Evolutionary conservation across 1,140 invertebrate species (phyloP), one percentile per base, ranked within the genome.

Genomic region (Platyura marginata): DNA sequence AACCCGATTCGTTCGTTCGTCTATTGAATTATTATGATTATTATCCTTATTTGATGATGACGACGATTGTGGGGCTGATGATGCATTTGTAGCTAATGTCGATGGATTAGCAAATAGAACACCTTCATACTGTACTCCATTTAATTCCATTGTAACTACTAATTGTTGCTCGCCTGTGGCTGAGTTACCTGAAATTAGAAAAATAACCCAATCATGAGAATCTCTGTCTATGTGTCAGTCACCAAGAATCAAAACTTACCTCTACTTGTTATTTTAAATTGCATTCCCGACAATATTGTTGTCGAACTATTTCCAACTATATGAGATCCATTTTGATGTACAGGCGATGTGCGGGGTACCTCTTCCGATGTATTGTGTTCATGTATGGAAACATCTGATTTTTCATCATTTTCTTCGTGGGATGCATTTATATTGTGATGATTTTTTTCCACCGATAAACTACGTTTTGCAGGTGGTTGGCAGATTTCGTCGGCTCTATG

Each of bases 71-170:
- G 64, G 62, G 37, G 63, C 64, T 54, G 68, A 67, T 42, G 68
- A 67, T 41, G 67, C 67, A 38, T 64, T 58, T 46, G 65, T 65
- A 37, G 67, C 60, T 42, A 57, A 35, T 29, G 64, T 63, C 1
- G 64, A 54, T 3, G 55, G 61, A 57, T 82, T 77, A 34, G 86
- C 82, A 61, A 87, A 86, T 1, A 92, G 66, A 11, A 91, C 77
- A 10, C 88, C 88, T 64, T 89, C 80, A 55, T 91, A 93, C 54
- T 78, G 79, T 13, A 85, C 76, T 25, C 93, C 93, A 58, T 98
- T 96, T 33, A 98, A 74, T 62, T 97, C 91, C 77, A 98, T 90
- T 50, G 84, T 92, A 3, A 98, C 90, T 22, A 89, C 80, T 34
- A 98, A 64, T 15, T 92, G 91, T 54, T 79, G 84, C 52, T 92